These are phyloP conservation scores for Ornithorhynchus anatinus DNA, from an alignment of 2,113 vertebrate genomes.

Conservation along the genomic window DNA sequence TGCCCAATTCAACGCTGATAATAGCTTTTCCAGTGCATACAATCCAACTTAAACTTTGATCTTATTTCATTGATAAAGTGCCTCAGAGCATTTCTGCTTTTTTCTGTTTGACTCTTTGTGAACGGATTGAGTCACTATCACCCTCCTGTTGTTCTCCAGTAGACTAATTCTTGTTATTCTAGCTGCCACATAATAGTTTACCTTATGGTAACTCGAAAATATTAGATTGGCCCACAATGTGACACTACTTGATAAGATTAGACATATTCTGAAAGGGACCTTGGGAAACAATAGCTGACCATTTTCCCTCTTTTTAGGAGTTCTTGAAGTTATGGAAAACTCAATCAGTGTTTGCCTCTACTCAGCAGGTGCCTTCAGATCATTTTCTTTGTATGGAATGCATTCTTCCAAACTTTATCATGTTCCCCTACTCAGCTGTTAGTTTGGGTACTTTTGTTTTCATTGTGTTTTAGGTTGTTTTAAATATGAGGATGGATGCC, in stretches of 20 bases:
- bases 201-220: background rate
- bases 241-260: background rate
- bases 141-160: accelerated
- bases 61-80: slow-evolving; percentile 13
- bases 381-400: background rate
- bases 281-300: too few species aligned
- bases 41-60: background rate
- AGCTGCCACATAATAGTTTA: background rate
- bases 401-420: background rate
- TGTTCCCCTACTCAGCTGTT: background rate
- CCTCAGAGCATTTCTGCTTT: background rate
- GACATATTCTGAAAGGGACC: background rate
- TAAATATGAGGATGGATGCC: too few species aligned
- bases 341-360: too few species aligned
- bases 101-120: background rate
- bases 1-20: background rate
- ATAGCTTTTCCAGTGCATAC: background rate
- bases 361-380: too few species aligned
- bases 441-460: too few species aligned
- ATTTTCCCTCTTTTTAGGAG: too few species aligned
- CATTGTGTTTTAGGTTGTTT: too few species aligned
- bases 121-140: background rate
- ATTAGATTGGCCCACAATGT: background rate
- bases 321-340: too few species aligned
- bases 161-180: background rate